Base-by-base conservation (phyloP, 2,888 invertebrate species). In the Drosophila eohydei region DNA sequence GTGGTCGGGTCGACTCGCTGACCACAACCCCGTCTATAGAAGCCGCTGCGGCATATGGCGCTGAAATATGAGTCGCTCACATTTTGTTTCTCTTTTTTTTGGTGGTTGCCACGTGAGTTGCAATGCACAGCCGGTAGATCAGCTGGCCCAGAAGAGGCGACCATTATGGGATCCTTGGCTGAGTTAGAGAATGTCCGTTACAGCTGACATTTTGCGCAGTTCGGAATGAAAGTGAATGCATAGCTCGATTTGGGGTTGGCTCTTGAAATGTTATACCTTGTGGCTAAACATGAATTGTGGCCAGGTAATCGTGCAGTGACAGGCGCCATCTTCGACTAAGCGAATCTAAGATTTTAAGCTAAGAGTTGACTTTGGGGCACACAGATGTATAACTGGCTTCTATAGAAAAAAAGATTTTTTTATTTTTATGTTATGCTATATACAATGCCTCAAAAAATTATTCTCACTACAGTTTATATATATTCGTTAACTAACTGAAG, bases 11-110 rank as follows among this genome's bases (percentile, higher is more conserved):
- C 34, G 14, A n/a, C 43, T 46, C 44, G 64, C 62, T 80, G 77
- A 63, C 80, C 77, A 50, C 63, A 62, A 32, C 26, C 21, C 30
- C 9, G 5, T 12, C 52, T 4, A 2, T 52, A 26, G 52, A 52
- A 3, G 26, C 26, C 38, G 26, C 21, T 40, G 40, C 30, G 46
- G 59, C 80, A 80, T 81, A 78, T 80, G 80, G 81, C 71, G 28
- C 36, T 51, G 68, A 62, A 81, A 78, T 59, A 43, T 41, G 68
- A 74, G 62, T 12, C 57, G 60, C 51, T 73, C 51, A 41, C 57
- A 26, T 30, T 28, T 44, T 40, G 21, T 4, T 14, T 14, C 30
- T 28, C 21, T 36, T 12, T 12, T 12, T 36, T 16, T 32, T 32
- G 55, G n/a, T 52, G 57, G 16, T 46, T 36, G 30, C 58, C 69